These are phyloP conservation scores for Neotragus moschatus DNA, from an alignment of 2,113 vertebrate genomes.

Conservation along the genomic window DNA sequence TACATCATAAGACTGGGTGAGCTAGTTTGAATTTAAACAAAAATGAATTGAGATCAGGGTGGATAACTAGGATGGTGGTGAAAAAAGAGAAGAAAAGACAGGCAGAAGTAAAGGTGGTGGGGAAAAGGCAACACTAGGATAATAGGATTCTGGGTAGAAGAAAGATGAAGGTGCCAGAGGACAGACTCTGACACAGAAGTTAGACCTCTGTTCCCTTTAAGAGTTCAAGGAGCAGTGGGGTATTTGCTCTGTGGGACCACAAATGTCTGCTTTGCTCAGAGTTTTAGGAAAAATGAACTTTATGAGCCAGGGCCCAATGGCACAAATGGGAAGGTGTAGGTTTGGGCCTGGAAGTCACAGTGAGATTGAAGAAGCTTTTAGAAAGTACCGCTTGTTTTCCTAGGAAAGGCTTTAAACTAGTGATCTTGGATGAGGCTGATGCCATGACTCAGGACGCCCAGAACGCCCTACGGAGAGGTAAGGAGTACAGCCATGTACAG, in stretches of 20 bases:
- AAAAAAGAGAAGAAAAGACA: not conserved
- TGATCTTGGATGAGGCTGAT: slow-evolving; percentile 97
- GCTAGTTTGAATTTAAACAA: not conserved
- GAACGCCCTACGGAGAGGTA: slow-evolving; percentile 96
- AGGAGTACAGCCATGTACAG: not conserved
- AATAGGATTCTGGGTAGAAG: accelerated
- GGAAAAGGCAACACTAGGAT: not conserved
- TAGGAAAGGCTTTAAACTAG: slow-evolving; percentile 97
- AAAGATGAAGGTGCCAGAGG: not conserved
- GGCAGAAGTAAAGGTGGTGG: not conserved
- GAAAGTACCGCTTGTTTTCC: not conserved
- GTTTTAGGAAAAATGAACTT: not conserved
- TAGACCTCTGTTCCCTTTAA: not conserved
- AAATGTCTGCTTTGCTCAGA: not conserved
- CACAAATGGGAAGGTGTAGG: not conserved
- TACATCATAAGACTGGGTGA: not conserved
- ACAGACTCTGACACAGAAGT: not conserved
- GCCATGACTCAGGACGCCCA: slow-evolving; percentile 99
- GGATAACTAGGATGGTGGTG: not conserved
- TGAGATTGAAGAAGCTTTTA: not conserved
- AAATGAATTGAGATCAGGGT: not conserved
- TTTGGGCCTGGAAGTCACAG: not conserved
- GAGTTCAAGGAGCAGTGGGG: not conserved
- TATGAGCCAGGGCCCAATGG: not conserved
- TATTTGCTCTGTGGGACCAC: not conserved